Evolutionary conservation across 2,888 invertebrate genomes (phyloP), one percentile per base, ranked within the genome.

Genomic region (Rotaria macrura): DNA sequence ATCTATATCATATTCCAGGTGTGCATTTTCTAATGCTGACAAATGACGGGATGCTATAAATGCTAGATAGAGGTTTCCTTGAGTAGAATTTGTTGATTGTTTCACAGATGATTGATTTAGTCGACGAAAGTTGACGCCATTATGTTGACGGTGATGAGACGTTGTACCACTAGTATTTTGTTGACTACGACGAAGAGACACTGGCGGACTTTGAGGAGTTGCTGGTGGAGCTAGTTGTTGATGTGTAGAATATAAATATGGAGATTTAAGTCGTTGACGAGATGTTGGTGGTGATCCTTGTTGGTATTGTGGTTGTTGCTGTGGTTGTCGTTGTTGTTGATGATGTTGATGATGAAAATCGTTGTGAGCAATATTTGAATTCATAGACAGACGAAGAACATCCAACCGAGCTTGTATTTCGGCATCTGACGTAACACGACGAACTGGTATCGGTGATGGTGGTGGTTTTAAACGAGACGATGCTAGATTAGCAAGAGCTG

Each of bases 341-440:
- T n/a, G n/a, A n/a, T n/a, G n/a, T n/a, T n/a, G n/a, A n/a, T n/a
- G n/a, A n/a, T n/a, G n/a, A n/a, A n/a, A n/a, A n/a, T 79, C 43
- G 23, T 2, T 12, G 17, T 79, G 79, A n/a, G 34, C 6, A 25
- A 43, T 6, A 79, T 79, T 79, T 2, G 79, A 79, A 25, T 79
- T 43, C 40, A 43, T n/a, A 1, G 79, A 79, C 43, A 43, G 10
- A 79, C 79, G 79, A 79, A 79, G 25, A 4, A n/a, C 25, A 6
- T 79, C 43, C 0, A 25, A n/a, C 3, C 79, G 79, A 43, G 40
- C 10, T 40, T 40, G 43, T 25, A 43, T 40, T 79, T 79, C 79
- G n/a, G 43, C 79, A 43, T 79, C 79, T 43, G 79, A 79, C 14
- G 79, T 43, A n/a, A 43, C 79, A 79, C 79, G 79, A 43, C 79